A percentile compares a stretch with the other conserved stretches of the same genome.
These are phyloP conservation scores for Hydra vulgaris DNA, from an alignment of 30 jellyfish, hydroid and myxozoan genomes.

Conservation along the genomic window DNA sequence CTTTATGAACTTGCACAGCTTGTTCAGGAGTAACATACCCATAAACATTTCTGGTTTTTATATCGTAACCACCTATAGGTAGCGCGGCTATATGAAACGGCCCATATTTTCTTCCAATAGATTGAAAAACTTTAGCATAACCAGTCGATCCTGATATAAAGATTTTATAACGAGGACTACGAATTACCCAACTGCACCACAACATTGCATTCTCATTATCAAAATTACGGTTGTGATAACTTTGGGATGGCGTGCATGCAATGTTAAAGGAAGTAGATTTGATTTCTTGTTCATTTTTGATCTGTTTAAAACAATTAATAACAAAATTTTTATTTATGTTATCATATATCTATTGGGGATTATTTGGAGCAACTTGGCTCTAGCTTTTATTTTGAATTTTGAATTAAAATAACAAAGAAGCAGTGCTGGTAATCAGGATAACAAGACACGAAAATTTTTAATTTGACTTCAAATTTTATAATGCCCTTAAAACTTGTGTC, in stretches of 20 bases:
- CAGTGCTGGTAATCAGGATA: too few species aligned
- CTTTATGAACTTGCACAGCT: conserved; percentile 91
- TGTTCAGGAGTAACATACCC: conserved; percentile 94
- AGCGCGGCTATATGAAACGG: conserved; percentile 99
- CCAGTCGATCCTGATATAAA: conserved; percentile 90
- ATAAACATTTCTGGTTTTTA: conserved; percentile 63
- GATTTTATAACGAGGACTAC: conserved; percentile 79
- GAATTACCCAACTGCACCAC: conserved; percentile 94
- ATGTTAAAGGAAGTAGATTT: conserved; percentile 68
- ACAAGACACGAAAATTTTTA: too few species aligned
- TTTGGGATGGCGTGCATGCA: conserved; percentile 89
- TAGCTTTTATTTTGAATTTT: too few species aligned
- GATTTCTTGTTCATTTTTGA: conserved; percentile 81
- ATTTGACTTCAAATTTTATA: too few species aligned
- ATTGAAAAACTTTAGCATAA: conserved; percentile 78
- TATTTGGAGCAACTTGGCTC: too few species aligned
- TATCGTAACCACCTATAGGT: conserved; percentile 91
- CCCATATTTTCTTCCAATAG: conserved; percentile 89
- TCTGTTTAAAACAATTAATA: conserved; percentile 3
- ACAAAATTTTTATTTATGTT: too few species aligned
- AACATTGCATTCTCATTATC: conserved; percentile 81
- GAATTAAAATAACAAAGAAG: too few species aligned
- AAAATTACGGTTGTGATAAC: conserved; percentile 61
- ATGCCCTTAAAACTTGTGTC: too few species aligned
- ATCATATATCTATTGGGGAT: too few species aligned